A percentile compares a stretch with the other conserved stretches of the same genome.
phyloP scores from a whole-genome alignment of 2,113 vertebrate species.

The Vidua chalybeata region DNA sequence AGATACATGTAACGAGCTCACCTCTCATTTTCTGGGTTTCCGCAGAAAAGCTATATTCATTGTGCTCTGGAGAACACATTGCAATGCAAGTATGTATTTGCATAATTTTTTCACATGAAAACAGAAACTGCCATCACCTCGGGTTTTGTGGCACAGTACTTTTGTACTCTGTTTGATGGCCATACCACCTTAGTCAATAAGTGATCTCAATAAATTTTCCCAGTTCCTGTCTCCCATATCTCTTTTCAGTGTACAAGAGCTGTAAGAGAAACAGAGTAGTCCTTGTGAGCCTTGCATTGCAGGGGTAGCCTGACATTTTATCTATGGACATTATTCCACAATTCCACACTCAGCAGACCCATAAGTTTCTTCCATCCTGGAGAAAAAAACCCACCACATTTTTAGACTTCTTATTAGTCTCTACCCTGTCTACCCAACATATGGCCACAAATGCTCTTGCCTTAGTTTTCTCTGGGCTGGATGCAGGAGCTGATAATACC shows the following conservation, averaged over 20 bases:
- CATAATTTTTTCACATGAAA: background rate
- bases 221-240: background rate
- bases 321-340: background rate
- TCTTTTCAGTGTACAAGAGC: background rate
- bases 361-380: background rate
- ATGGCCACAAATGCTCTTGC: background rate
- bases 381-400: background rate
- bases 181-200: background rate
- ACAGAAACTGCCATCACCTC: background rate
- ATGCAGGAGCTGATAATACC: background rate
- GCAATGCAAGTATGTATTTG: background rate
- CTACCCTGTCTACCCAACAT: background rate
- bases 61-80: background rate
- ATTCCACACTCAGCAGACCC: background rate
- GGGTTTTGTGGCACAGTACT: background rate
- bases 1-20: background rate
- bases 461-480: background rate
- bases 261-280: background rate
- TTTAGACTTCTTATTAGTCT: background rate
- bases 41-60: background rate
- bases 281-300: background rate
- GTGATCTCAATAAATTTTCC: background rate
- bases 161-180: background rate
- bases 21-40: background rate
- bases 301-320: background rate